Base-by-base conservation (phyloP, 2,797 vertebrate species). In the Ctenosaura bakeri region DNA sequence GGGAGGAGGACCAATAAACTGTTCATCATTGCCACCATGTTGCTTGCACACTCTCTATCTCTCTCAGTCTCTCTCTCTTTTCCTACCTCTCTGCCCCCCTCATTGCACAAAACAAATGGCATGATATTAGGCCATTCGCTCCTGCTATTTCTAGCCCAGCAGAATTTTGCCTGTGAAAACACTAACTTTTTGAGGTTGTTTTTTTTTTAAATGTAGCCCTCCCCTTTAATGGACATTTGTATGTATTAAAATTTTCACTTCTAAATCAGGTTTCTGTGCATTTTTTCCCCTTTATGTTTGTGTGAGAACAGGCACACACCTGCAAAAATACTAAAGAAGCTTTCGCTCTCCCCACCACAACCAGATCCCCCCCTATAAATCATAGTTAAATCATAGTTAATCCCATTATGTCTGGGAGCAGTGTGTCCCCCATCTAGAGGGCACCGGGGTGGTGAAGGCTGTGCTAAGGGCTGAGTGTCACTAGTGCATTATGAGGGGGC, bases 191-290 rank as follows among this genome's bases (percentile, higher is more conserved):
- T 66, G 62, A n/a, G 20, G 18, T 71, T 22, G 32, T 32, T 50
- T 64, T 46, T 84, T 83, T 83, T 76, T 54, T 3, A 54, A 69
- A 76, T n/a, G 52, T 56, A 38, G 32, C 82, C 66, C 26, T 87
- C 71, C 24, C 38, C 20, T 18, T 90, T 83, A 83, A 87, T 78
- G 71, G 80, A 78, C 16, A 83, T 77, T 35, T n/a, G 26, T 87
- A 52, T 87, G 56, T 83, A 90, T 90, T 83, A 90, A 90, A 87
- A 66, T 83, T 26, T 87, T 87, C 82, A 79, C 79, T 77, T 87
- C 79, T 83, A 77, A 32, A 52, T n/a, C 54, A 29, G 71, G 26
- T 20, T 71, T 59, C 16, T 83, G 24, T 78, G 59, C 9, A 16
- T 13, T 87, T 85, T 69, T 83, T 7, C 38, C 10, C 66, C 20